Conservation (phyloP, 2,888 invertebrate species). For the Dugesia japonica region DNA sequence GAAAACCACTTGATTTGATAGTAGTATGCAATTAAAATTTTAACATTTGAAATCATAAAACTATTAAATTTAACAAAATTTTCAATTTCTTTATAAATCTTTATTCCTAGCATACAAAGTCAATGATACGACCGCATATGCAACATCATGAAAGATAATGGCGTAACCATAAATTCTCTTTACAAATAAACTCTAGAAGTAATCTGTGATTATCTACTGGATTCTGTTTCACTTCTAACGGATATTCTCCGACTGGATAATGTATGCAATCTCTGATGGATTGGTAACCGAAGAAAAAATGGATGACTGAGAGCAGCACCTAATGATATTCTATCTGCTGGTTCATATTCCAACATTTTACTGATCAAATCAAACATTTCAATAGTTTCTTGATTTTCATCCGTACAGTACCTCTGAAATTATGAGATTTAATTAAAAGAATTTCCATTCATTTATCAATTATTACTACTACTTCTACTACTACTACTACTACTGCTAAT, state of each 20-base stretch:
- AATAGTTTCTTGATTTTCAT: constrained; percentile 40
- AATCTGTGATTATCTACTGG: not conserved
- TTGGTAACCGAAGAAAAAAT: constrained; percentile 55
- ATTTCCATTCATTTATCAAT: not conserved
- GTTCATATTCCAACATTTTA: constrained; percentile 91
- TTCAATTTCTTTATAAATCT: not conserved
- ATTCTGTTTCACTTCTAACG: not conserved
- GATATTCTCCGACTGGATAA: not conserved
- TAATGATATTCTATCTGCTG: constrained; percentile 69
- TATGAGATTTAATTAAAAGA: not conserved
- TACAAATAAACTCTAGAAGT: constrained; percentile 1
- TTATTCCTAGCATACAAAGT: not conserved
- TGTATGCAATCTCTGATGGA: constrained; percentile 12
- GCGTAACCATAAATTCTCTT: not conserved
- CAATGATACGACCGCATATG: not conserved
- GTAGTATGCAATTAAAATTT: too few relatives aligned
- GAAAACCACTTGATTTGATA: too few relatives aligned
- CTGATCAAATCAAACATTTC: constrained; percentile 81
- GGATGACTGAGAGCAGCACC: constrained; percentile 74
- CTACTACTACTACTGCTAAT: not conserved
- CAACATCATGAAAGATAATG: constrained; percentile 6
- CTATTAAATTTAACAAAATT: too few relatives aligned
- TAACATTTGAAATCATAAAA: too few relatives aligned
- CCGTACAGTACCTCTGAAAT: constrained; percentile 22
- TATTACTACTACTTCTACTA: not conserved